Percentiles rank a stretch among this genome's conserved stretches.
These are phyloP conservation scores for Clitarchus hookeri DNA, from an alignment of 2,888 invertebrate genomes.

Conservation along the genomic window DNA sequence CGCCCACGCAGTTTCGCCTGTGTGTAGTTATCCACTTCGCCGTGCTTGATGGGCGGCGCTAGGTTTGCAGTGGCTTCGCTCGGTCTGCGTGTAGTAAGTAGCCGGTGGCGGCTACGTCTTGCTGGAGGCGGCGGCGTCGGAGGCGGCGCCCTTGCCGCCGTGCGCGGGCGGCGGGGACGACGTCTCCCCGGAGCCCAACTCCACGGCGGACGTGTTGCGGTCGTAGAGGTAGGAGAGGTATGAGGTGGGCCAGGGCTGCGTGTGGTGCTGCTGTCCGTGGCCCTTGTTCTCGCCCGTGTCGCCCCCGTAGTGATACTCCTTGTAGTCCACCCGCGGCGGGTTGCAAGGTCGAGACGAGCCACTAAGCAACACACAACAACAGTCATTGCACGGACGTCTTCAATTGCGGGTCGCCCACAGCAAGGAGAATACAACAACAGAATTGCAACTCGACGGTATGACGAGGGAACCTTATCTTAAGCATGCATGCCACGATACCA, in stretches of 20 bases:
- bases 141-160: background rate
- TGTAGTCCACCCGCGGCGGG: slow-evolving; percentile 16
- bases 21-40: no score
- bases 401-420: no score
- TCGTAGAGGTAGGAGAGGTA: slow-evolving; percentile 25
- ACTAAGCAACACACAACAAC: background rate
- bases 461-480: no score
- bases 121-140: background rate
- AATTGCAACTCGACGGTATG: no score
- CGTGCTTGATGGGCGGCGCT: no score
- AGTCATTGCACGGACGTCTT: no score
- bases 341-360: background rate
- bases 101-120: background rate
- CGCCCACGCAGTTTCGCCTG: no score
- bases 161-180: background rate
- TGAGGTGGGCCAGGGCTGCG: slow-evolving; percentile 19
- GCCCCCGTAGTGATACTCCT: slow-evolving; percentile 18
- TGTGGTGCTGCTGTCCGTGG: background rate
- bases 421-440: no score
- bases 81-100: background rate
- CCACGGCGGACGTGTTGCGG: background rate
- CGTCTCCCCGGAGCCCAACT: background rate
- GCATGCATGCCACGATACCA: no score
- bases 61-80: no score
- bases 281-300: background rate